phyloP scores from a whole-genome alignment of 2,113 vertebrate species.

The Pedionomus torquatus region DNA sequence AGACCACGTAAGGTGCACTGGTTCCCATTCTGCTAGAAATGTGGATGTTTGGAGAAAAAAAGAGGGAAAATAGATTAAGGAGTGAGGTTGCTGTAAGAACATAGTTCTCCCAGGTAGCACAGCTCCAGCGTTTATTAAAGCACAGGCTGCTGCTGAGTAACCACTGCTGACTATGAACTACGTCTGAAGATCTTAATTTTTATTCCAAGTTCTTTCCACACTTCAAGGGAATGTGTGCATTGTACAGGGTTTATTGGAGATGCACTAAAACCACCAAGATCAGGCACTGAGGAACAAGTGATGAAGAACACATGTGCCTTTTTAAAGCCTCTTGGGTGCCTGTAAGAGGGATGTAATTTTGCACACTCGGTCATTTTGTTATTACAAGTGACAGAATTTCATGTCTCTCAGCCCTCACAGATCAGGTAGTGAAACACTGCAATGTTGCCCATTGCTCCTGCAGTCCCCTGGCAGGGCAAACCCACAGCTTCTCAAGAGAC shows the following conservation, averaged over 20 bases:
- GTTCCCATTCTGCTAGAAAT: not conserved
- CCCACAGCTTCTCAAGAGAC: not conserved
- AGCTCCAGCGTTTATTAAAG: not conserved
- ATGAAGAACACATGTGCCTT: slow-evolving; percentile 16
- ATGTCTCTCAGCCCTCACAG: not conserved
- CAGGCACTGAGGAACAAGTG: not conserved
- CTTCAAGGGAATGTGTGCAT: not conserved
- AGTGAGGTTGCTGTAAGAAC: not conserved
- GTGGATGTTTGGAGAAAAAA: not conserved
- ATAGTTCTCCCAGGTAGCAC: not conserved
- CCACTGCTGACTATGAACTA: not conserved
- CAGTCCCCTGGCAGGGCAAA: not conserved
- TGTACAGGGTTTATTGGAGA: not conserved
- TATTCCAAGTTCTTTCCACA: not conserved
- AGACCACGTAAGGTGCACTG: not conserved
- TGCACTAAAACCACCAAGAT: not conserved
- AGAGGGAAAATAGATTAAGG: not conserved
- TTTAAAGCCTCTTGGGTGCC: not conserved
- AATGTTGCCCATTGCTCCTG: not conserved
- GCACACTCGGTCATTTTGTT: not conserved
- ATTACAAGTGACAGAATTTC: not conserved
- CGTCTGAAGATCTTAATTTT: not conserved
- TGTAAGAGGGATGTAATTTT: slow-evolving; percentile 5
- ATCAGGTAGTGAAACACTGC: not conserved
- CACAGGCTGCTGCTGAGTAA: not conserved